Evolutionary conservation across 2,113 vertebrate species (phyloP).

Genomic region (Calyptomena viridis): DNA sequence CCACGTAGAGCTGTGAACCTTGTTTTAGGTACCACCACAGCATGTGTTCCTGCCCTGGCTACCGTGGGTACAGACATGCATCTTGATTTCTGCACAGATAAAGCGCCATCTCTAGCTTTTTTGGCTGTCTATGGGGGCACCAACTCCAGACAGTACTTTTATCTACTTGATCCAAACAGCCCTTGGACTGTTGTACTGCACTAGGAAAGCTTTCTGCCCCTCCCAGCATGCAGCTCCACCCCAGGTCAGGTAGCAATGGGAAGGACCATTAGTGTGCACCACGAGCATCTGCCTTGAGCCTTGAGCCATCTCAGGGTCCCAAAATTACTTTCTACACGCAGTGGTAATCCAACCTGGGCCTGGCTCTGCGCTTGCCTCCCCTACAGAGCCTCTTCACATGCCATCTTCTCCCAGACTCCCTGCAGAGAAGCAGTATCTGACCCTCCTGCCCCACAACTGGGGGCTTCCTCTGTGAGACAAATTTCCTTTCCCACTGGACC

Average conservation of each 20-base stretch:
- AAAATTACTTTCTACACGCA: fast-evolving
- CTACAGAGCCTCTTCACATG: background rate
- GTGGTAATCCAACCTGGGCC: background rate
- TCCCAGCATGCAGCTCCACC: no score
- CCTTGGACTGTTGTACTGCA: background rate
- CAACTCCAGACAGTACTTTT: background rate
- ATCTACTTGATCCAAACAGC: background rate
- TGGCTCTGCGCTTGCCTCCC: background rate
- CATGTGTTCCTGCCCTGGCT: background rate
- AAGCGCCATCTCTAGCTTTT: background rate
- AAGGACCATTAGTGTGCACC: background rate
- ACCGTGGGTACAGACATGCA: fast-evolving
- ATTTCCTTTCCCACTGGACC: background rate
- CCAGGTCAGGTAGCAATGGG: background rate
- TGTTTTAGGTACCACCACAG: background rate
- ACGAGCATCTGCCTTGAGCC: background rate
- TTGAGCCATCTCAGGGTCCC: background rate
- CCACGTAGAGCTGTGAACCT: background rate
- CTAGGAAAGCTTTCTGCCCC: background rate
- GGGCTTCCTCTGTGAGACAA: background rate
- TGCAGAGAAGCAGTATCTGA: background rate
- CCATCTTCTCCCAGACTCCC: background rate
- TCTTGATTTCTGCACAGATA: background rate
- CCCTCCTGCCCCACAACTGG: background rate
- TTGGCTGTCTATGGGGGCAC: background rate